phyloP scores from a whole-genome alignment of 1,140 invertebrate species.

The Habropoda laboriosa region DNA sequence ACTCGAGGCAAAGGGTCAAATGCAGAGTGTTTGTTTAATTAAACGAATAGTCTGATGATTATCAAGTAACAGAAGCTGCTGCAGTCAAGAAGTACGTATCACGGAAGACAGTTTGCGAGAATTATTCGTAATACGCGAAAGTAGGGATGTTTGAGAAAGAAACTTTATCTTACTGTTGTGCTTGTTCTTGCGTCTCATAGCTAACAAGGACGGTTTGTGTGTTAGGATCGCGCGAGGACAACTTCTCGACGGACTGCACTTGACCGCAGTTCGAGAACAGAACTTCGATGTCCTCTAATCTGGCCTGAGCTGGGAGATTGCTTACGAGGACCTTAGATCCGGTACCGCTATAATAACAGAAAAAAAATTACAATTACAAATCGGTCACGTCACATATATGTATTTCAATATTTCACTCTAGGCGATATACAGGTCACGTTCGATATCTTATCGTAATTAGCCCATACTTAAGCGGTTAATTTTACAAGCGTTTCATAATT shows the following conservation, averaged over 20 bases:
- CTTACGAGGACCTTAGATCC: slow-evolving; percentile 92
- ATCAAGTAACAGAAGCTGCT: no score
- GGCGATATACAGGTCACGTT: no score
- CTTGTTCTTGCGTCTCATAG: slow-evolving; percentile 93
- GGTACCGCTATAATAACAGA: slow-evolving; percentile 85
- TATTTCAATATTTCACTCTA: no score
- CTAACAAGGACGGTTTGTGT: slow-evolving; percentile 91
- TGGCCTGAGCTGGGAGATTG: slow-evolving; percentile 90
- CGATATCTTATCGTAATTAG: no score
- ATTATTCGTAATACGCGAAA: no score
- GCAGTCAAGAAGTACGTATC: no score
- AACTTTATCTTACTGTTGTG: slow-evolving; percentile 90
- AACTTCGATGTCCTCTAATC: slow-evolving; percentile 92
- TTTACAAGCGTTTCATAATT: no score
- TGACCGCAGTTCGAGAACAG: slow-evolving; percentile 90
- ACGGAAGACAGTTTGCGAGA: no score
- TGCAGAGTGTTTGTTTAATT: no score
- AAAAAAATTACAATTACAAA: slow-evolving; percentile 29
- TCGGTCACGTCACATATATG: not conserved
- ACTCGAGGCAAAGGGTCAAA: no score
- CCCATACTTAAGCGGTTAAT: no score
- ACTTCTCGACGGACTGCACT: slow-evolving; percentile 92
- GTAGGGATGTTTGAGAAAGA: not conserved
- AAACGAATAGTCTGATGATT: no score
- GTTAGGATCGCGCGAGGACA: slow-evolving; percentile 89